phyloP scores from a whole-genome alignment of 2,888 invertebrate species.

The Papilio protenor region DNA sequence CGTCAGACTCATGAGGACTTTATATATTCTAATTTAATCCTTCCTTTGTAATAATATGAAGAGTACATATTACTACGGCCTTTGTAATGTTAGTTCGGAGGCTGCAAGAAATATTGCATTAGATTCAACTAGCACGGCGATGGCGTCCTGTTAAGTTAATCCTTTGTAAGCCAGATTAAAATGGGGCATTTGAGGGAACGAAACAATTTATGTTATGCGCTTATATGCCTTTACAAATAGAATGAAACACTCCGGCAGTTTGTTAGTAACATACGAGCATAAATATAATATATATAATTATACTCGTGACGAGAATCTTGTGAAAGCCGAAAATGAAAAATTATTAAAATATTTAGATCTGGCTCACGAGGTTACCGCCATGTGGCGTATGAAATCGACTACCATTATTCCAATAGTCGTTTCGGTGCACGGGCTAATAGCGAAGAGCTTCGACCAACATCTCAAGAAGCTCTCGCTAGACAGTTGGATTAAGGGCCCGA shows the following conservation, averaged over 20 bases:
- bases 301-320: no score
- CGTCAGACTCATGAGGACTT: not conserved
- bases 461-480: no score
- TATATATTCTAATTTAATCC: not conserved
- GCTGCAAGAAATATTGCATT: slow-evolving; percentile 13
- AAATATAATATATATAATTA: no score
- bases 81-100: not conserved
- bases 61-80: not conserved
- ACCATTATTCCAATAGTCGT: no score
- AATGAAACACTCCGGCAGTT: slow-evolving; percentile 16
- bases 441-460: no score
- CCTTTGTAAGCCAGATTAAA: slow-evolving; percentile 23
- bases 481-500: no score
- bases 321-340: no score
- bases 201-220: slow-evolving; percentile 18
- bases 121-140: slow-evolving; percentile 3
- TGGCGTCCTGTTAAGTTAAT: slow-evolving; percentile 2
- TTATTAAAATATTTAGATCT: no score
- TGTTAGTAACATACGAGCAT: not conserved
- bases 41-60: not conserved
- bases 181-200: slow-evolving; percentile 17
- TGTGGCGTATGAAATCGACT: no score
- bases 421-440: no score
- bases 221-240: slow-evolving; percentile 2
- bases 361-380: no score